Evolutionary conservation across 2,797 vertebrate species (phyloP), one percentile per base, ranked within the genome.

Genomic region (Lutjanus campechanus): DNA sequence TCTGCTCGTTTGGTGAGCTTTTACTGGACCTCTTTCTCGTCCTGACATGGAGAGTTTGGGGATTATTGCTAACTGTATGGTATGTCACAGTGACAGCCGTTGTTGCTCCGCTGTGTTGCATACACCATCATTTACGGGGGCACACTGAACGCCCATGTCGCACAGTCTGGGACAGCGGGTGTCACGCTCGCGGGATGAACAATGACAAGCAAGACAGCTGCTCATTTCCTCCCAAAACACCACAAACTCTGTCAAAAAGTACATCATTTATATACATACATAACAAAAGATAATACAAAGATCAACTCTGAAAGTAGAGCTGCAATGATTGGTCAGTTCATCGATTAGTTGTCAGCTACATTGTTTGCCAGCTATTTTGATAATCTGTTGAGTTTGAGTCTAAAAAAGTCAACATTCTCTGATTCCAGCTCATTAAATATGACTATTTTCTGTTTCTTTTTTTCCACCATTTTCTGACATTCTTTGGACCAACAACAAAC

Each of bases 111-210:
- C 85, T 84, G 61, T 86, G 83, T 61, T 85, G 84, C 84, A 64
- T 79, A 60, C 78, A 72, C 88, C 86, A 90, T 93, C 85, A 80
- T 81, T 91, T 84, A 87, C 29, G 29, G 29, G 29, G 29, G 29
- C 29, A 36, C 29, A 5, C 77, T 86, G 78, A 91, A 89, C 66
- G 0, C 82, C 78, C 43, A 46, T 79, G 82, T 74, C 60, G 16
- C 85, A 81, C 87, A 85, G 88, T 64, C 75, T 82, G 90, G 85
- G 85, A 89, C 75, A 73, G 82, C 76, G 85, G 83, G 79, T 76
- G 88, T 85, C 79, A 79, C 15, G 69, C 82, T 55, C 17, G 29
- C 69, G 85, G 73, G 67, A 87, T 88, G 83, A 91, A 77, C 83
- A 75, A 88, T 82, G 86, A 89, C 77, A 50, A 81, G 69, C 41